Evolutionary conservation across 92 coral and sea anemone genomes (phyloP), one percentile per base, ranked within the genome.

Genomic region (Siderastrea siderea): DNA sequence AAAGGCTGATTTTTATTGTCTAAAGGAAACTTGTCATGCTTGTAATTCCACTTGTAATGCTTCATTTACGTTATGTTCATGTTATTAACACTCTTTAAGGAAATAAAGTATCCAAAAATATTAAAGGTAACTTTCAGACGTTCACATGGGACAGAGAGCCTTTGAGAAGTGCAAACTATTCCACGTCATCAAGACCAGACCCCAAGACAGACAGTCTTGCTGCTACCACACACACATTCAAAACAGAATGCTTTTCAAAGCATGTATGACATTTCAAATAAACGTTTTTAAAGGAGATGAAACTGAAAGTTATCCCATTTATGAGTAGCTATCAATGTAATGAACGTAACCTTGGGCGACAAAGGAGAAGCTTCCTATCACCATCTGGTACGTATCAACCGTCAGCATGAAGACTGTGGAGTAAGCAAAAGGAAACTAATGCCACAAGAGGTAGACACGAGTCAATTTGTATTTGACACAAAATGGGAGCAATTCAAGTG

Each of bases 131-230:
- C n/a, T n/a, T 50, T 82, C 86, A 7, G 47, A 79, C 0, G 6
- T 93, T 7, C 84, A 84, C 53, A 91, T 88, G 71, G 98, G 93
- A 8, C 93, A 94, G 71, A 77, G 95, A 58, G 44, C 73, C 2
- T 94, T 94, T 58, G 95, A 94, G 38, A 68, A 68, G 3, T 94
- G 93, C 70, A 94, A 86, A 52, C 95, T 92, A 1, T 89, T 91
- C 47, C 89, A 79, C 19, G 95, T 89, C 3, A 71, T 74, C 45
- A 86, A 86, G 2, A 86, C 90, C 1, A 61, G 62, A 44, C 45
- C 48, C 11, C 78, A 83, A 58, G 92, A 87, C 86, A 49, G 91
- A 49, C 88, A 75, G 52, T 70, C 87, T 11, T 88, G 95, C 83
- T 88, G 95, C 65, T 92, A 90, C 74, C 4, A 80, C 19, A 44